Percentiles rank a stretch among this genome's conserved stretches.
phyloP scores from a whole-genome alignment of 2,113 vertebrate species.

The Lycocorax pyrrhopterus region DNA sequence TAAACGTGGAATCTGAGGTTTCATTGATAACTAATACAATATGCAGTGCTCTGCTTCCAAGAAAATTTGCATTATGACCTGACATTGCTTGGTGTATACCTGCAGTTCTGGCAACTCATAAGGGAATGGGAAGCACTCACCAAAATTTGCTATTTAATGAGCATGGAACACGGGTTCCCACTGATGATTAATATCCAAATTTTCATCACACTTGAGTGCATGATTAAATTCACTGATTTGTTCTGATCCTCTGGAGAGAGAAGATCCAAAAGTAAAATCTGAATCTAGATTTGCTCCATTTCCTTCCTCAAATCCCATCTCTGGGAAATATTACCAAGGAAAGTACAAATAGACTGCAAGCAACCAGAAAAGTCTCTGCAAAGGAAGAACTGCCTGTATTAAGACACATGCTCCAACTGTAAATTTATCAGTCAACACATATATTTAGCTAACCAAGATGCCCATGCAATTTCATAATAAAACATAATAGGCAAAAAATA shows the following conservation, averaged over 20 bases:
- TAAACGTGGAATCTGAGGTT: neutral
- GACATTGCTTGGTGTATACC: neutral
- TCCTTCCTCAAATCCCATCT: neutral
- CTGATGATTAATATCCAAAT: conserved; percentile 15
- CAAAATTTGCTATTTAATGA: conserved; percentile 15
- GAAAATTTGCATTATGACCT: neutral
- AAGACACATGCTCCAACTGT: neutral
- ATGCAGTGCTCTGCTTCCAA: neutral
- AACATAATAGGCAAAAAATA: neutral
- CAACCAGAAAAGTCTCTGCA: neutral
- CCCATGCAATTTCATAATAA: neutral
- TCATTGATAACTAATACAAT: neutral
- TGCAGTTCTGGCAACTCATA: neutral
- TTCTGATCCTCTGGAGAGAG: neutral
- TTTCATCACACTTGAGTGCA: neutral
- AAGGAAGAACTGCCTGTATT: neutral
- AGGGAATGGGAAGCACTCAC: neutral
- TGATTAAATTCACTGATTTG: conserved; percentile 13
- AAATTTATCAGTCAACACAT: neutral
- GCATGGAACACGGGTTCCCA: neutral
- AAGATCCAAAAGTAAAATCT: neutral
- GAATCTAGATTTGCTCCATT: neutral
- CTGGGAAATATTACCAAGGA: neutral
- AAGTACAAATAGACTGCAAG: neutral
- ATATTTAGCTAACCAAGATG: neutral